Conservation (phyloP, 1,140 invertebrate genomes). For the Drosophila dunni region DNA sequence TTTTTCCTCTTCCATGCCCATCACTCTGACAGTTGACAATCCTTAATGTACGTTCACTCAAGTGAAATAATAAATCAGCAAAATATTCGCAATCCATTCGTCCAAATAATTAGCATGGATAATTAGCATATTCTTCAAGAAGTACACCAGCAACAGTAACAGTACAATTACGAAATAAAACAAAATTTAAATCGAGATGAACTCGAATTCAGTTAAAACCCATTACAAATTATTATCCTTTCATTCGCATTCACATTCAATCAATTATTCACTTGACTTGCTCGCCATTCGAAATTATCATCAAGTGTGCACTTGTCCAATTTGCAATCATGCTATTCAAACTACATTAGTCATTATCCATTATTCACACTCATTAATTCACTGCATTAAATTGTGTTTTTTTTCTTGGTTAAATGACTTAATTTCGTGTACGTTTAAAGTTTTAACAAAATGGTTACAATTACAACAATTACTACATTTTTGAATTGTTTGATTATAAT, state of each 20-base stretch:
- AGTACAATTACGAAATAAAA: neutral
- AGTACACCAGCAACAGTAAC: too few species aligned
- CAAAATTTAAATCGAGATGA: neutral
- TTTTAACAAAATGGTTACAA: too few species aligned
- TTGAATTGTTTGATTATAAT: too few species aligned
- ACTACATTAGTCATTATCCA: constrained; percentile 9
- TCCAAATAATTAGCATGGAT: constrained; percentile 39
- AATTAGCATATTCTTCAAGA: constrained; percentile 36
- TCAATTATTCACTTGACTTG: constrained; percentile 27
- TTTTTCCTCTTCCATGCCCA: neutral
- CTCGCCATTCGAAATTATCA: neutral
- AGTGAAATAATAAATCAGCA: constrained; percentile 43
- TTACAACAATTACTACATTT: too few species aligned
- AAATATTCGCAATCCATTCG: constrained; percentile 25
- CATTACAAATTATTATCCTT: constrained; percentile 10
- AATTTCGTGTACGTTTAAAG: too few species aligned
- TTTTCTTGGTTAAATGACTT: neutral
- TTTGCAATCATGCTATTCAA: neutral
- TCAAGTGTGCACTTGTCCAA: neutral
- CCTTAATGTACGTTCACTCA: constrained; percentile 16
- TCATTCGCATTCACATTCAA: constrained; percentile 3
- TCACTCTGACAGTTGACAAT: constrained; percentile 3
- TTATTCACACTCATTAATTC: constrained; percentile 3
- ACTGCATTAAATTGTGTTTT: neutral
- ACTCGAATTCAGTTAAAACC: constrained; percentile 6